A percentile compares a stretch with the other conserved stretches of the same genome.
phyloP scores from a whole-genome alignment of 2,888 invertebrate species.

The Acanthococcus lagerstroemiae region DNA sequence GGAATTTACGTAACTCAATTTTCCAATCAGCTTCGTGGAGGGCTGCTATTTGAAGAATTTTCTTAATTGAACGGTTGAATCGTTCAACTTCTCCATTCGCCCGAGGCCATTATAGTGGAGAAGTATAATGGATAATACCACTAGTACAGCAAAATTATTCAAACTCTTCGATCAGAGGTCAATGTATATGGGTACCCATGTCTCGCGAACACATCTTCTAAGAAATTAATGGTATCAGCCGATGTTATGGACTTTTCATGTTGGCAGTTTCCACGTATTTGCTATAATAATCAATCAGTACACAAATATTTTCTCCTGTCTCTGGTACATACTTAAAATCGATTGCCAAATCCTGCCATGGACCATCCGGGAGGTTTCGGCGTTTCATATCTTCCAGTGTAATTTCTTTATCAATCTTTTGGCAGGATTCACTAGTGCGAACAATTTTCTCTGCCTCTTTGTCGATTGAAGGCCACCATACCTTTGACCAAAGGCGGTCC shows the following conservation, averaged over 20 bases:
- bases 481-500: constrained; percentile 15
- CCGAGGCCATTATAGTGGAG: background rate
- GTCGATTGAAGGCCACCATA: constrained; percentile 26
- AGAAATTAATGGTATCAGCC: background rate
- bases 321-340: constrained; percentile 1
- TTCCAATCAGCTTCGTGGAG: background rate
- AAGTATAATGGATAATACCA: background rate
- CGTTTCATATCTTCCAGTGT: background rate
- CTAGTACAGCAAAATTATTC: background rate
- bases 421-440: constrained; percentile 7
- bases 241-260: background rate
- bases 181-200: background rate
- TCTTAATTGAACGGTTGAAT: background rate
- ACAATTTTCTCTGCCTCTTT: constrained; percentile 4
- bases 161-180: background rate
- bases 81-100: constrained; percentile 9
- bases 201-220: background rate
- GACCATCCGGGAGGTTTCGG: background rate
- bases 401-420: constrained; percentile 4
- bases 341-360: constrained; percentile 4
- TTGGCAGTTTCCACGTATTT: background rate
- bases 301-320: background rate
- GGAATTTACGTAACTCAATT: background rate
- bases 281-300: constrained; percentile 1
- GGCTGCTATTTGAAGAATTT: background rate